Conservation (phyloP, 2,113 vertebrate genomes). For the Melanerpes aurifrons region DNA sequence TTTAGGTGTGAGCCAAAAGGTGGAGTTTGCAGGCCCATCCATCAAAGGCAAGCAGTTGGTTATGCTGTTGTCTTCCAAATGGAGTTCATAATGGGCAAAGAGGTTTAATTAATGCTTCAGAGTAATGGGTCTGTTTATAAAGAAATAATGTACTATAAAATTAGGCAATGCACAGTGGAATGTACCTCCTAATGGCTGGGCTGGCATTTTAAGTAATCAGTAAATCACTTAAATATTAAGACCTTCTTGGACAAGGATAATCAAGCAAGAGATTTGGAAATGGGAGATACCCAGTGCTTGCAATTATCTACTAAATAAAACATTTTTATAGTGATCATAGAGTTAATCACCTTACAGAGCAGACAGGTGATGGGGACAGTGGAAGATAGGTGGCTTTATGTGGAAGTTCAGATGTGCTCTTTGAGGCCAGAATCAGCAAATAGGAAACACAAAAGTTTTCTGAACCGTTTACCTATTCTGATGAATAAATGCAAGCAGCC, state of each 20-base stretch:
- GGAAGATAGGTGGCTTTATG: not conserved
- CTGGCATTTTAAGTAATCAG: slow-evolving; percentile 78
- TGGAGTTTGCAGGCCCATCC: slow-evolving; percentile 20
- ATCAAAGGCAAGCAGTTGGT: slow-evolving; percentile 36
- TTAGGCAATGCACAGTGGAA: slow-evolving; percentile 73
- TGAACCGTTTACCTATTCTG: slow-evolving; percentile 4
- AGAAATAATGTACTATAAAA: slow-evolving; percentile 83
- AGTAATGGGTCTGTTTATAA: slow-evolving; percentile 81
- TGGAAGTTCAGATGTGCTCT: not conserved
- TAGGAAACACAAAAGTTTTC: not conserved
- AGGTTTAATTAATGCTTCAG: slow-evolving; percentile 78
- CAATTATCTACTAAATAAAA: slow-evolving; percentile 80
- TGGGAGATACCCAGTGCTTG: slow-evolving; percentile 54
- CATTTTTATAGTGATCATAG: slow-evolving; percentile 76
- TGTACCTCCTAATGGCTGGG: slow-evolving; percentile 76
- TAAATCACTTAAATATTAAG: slow-evolving; percentile 84
- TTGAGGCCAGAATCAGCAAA: not conserved
- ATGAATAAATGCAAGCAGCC: slow-evolving; percentile 16
- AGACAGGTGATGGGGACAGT: slow-evolving; percentile 53
- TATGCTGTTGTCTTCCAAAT: slow-evolving; percentile 65
- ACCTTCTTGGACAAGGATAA: slow-evolving; percentile 78
- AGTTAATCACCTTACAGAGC: slow-evolving; percentile 68
- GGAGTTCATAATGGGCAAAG: slow-evolving; percentile 68
- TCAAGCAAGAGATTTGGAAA: slow-evolving; percentile 79
- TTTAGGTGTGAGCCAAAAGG: slow-evolving; percentile 49